Percentiles rank a stretch among this genome's conserved stretches.
phyloP scores from a whole-genome alignment of 2,888 invertebrate genomes.

The Thera britannica region DNA sequence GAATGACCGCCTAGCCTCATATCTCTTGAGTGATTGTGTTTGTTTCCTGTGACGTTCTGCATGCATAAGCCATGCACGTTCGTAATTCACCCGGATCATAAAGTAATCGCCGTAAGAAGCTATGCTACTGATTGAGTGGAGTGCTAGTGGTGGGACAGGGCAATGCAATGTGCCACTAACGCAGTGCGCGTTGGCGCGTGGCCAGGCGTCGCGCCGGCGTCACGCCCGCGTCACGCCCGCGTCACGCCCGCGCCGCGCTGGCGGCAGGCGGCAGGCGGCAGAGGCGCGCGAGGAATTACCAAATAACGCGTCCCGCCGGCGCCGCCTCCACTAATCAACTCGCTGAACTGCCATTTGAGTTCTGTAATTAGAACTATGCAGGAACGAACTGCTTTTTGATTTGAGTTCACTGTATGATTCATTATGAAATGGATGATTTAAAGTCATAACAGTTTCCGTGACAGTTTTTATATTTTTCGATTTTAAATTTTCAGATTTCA shows the following conservation, averaged over 20 bases:
- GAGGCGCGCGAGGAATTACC: constrained; percentile 47
- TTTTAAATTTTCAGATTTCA: no score
- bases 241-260: not conserved
- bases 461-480: not conserved
- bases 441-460: no score
- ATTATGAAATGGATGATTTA: not conserved
- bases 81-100: not conserved
- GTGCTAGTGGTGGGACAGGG: not conserved
- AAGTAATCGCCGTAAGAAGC: constrained; percentile 1
- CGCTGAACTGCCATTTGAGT: constrained; percentile 52
- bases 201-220: constrained; percentile 16
- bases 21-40: not conserved
- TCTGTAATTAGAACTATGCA: constrained; percentile 55
- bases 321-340: constrained; percentile 49
- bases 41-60: not conserved
- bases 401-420: constrained; percentile 5
- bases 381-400: constrained; percentile 17
- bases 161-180: constrained; percentile 22
- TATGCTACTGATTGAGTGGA: not conserved
- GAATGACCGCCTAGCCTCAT: not conserved
- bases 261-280: not conserved
- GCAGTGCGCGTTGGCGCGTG: constrained; percentile 35
- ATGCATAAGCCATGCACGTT: not conserved
- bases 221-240: not conserved
- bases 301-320: constrained; percentile 48